phyloP scores from a whole-genome alignment of 2,888 invertebrate genomes.

The Euproctis similis region DNA sequence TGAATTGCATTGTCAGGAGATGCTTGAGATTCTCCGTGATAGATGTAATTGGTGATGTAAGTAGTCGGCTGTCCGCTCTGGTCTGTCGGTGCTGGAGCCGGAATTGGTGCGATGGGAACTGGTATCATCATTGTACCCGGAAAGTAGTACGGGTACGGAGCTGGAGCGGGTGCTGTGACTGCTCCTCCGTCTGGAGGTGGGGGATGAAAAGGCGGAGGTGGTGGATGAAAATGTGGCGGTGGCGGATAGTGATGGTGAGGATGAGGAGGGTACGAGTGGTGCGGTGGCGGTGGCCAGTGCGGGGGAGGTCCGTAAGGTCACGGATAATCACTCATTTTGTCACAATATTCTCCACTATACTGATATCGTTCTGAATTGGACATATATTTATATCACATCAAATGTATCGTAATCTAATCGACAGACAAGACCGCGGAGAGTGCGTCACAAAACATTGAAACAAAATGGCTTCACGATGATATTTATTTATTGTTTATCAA shows the following conservation, averaged over 20 bases:
- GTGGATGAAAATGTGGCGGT: slow-evolving; percentile 5
- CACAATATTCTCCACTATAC: slow-evolving; percentile 14
- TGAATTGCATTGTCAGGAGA: slow-evolving; percentile 24
- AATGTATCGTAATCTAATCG: slow-evolving; percentile 26
- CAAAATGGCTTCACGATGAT: slow-evolving; percentile 8
- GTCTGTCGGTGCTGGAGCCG: slow-evolving; percentile 4
- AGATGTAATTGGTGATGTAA: slow-evolving; percentile 63
- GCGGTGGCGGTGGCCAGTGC: not conserved
- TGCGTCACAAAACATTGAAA: slow-evolving; percentile 18
- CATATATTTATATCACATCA: slow-evolving; percentile 21
- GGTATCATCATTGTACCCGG: slow-evolving; percentile 60
- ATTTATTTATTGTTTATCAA: slow-evolving; percentile 19
- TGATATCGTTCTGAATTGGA: slow-evolving; percentile 5
- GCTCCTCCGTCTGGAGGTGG: slow-evolving; percentile 24
- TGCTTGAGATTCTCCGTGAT: slow-evolving; percentile 46
- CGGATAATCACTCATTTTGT: slow-evolving; percentile 49
- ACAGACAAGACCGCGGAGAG: slow-evolving; percentile 11
- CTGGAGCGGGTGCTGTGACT: slow-evolving; percentile 21
- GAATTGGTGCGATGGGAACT: slow-evolving; percentile 31
- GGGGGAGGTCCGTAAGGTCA: slow-evolving; percentile 36
- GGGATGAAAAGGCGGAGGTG: not conserved
- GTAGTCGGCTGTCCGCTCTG: slow-evolving; percentile 33
- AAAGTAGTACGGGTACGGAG: slow-evolving; percentile 47
- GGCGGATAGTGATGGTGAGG: slow-evolving; percentile 19
- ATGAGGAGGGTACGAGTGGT: slow-evolving; percentile 10